Conservation (phyloP, 2,888 invertebrate species). For the Caenorhabditis virilis region DNA sequence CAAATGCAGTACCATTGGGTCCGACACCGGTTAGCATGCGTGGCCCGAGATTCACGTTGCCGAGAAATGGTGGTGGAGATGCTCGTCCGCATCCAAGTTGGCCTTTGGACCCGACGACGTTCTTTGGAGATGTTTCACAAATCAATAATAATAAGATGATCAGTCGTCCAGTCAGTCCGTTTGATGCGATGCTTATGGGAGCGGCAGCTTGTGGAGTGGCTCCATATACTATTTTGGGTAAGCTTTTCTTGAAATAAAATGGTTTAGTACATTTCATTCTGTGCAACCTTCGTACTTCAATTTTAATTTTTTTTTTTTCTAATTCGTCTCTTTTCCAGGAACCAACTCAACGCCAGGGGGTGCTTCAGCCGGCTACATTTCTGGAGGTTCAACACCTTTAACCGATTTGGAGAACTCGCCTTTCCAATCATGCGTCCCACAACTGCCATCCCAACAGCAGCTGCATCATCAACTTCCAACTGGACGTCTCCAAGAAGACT, state of each 20-base stretch:
- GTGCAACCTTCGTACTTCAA: too few species aligned
- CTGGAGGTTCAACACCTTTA: constrained; percentile 25
- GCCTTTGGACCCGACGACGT: constrained; percentile 48
- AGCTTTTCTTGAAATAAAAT: background rate
- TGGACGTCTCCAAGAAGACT: constrained; percentile 19
- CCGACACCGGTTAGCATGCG: constrained; percentile 7
- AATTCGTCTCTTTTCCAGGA: too few species aligned
- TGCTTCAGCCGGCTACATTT: constrained; percentile 12
- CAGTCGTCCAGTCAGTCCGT: constrained; percentile 18
- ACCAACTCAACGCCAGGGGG: constrained; percentile 8
- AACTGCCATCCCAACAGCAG: too few species aligned
- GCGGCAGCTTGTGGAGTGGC: background rate
- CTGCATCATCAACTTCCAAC: too few species aligned
- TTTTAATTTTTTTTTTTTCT: too few species aligned
- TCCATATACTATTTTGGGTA: constrained; percentile 5
- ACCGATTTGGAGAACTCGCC: constrained; percentile 17
- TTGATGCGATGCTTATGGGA: constrained; percentile 30
- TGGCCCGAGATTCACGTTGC: background rate
- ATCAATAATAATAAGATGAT: background rate
- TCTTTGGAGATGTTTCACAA: constrained; percentile 18
- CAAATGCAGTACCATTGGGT: background rate
- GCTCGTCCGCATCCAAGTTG: constrained; percentile 50
- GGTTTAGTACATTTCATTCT: too few species aligned
- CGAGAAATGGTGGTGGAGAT: background rate
- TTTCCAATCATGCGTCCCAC: too few species aligned